Percentiles rank a stretch among this genome's conserved stretches.
Evolutionary conservation across 2,797 vertebrate genomes (phyloP).

Genomic region (Centroberyx gerrardi): DNA sequence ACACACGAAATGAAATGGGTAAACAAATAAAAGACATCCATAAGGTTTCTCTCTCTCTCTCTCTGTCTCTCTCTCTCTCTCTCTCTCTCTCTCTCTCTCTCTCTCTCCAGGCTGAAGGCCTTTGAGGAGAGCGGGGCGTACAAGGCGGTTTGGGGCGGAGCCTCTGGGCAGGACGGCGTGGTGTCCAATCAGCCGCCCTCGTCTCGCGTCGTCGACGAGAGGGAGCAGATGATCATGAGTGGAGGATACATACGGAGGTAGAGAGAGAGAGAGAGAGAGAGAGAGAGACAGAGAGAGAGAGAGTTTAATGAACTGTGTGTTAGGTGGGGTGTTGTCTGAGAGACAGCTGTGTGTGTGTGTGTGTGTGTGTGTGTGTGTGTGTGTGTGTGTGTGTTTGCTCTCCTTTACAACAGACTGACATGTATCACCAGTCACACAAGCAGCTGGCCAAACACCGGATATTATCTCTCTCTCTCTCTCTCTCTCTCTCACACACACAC

Average conservation of each 20-base stretch:
- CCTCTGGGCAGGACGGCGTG: slow-evolving; percentile 81
- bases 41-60: background rate
- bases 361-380: slow-evolving; percentile 10
- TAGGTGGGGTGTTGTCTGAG: background rate
- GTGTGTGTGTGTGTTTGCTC: slow-evolving; percentile 49
- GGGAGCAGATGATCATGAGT: slow-evolving; percentile 90
- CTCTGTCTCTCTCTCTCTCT: slow-evolving; percentile 3
- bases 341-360: slow-evolving; percentile 27
- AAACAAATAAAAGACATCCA: background rate
- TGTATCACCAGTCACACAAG: slow-evolving; percentile 13
- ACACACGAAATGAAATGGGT: background rate
- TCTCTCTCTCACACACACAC: background rate
- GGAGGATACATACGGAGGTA: slow-evolving; percentile 88
- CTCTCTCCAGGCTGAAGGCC: slow-evolving; percentile 82
- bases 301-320: no score
- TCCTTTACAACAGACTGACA: slow-evolving; percentile 37
- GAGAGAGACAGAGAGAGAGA: background rate
- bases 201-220: slow-evolving; percentile 85
- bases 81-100: background rate
- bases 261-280: background rate
- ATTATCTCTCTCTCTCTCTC: background rate
- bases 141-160: slow-evolving; percentile 85
- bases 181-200: slow-evolving; percentile 87
- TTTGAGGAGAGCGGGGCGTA: slow-evolving; percentile 84
- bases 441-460: slow-evolving; percentile 67